phyloP scores from a whole-genome alignment of 2,113 vertebrate species.

The Anoura caudifer region DNA sequence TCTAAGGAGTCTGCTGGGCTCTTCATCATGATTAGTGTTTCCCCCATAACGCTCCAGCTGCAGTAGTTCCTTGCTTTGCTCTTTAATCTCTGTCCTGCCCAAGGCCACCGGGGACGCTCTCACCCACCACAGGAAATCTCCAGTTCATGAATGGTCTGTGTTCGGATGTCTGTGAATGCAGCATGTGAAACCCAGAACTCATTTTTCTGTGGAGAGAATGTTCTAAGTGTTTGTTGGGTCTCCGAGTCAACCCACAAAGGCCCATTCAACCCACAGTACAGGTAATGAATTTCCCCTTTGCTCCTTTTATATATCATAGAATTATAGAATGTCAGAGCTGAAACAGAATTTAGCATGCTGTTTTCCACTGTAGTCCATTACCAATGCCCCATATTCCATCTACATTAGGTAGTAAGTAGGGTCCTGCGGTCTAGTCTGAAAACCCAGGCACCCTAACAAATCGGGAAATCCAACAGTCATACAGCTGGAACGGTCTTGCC shows the following conservation, averaged over 20 bases:
- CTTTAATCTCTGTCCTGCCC: constrained; percentile 44
- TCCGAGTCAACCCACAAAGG: constrained; percentile 59
- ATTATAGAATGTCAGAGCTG: background rate
- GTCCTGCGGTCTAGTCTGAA: background rate
- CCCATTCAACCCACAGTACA: constrained; percentile 29
- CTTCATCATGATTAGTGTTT: background rate
- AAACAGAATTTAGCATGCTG: constrained; percentile 16
- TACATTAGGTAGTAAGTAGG: background rate
- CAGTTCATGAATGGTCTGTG: background rate
- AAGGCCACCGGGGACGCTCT: constrained; percentile 8
- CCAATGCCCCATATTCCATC: background rate
- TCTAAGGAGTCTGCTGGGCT: background rate
- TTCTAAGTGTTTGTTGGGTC: constrained; percentile 43
- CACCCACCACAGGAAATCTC: constrained; percentile 36
- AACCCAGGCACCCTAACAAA: background rate
- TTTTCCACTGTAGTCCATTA: constrained; percentile 17
- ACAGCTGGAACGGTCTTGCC: background rate
- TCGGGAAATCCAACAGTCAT: background rate
- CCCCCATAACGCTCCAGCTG: background rate
- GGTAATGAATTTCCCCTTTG: constrained; percentile 60
- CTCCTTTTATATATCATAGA: constrained; percentile 6
- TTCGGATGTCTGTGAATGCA: background rate
- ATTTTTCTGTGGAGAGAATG: constrained; percentile 32
- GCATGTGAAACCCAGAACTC: constrained; percentile 46
- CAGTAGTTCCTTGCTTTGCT: background rate